These are phyloP conservation scores for Colossoma macropomum DNA, from an alignment of 2,113 vertebrate species.

Conservation along the genomic window DNA sequence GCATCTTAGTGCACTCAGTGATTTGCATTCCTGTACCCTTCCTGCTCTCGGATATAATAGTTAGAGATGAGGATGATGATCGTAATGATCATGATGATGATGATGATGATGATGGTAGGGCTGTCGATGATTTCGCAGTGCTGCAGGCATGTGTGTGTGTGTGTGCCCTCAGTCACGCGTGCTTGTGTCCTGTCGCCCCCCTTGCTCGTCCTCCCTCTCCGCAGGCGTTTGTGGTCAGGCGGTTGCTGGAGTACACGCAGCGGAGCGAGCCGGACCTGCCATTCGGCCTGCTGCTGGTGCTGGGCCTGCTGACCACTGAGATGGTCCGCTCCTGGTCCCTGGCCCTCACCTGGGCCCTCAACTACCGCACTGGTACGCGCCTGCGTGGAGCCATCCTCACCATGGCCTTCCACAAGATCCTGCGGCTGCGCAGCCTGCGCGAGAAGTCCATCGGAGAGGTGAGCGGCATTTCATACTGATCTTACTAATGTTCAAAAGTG, in stretches of 20 bases:
- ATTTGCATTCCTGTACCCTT: conserved; percentile 43
- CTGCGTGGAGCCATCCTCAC: conserved; percentile 90
- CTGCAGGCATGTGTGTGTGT: conserved; percentile 44
- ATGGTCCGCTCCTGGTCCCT: conserved; percentile 92
- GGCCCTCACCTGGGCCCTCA: conserved; percentile 91
- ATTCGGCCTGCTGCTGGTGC: conserved; percentile 89
- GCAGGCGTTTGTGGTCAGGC: conserved; percentile 93
- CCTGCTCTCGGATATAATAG: conserved; percentile 33
- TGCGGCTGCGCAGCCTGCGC: conserved; percentile 86
- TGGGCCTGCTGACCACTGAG: conserved; percentile 88
- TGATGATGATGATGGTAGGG: conserved; percentile 32
- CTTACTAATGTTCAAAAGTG: no score
- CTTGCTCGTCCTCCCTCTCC: conserved; percentile 82
- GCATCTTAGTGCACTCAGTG: conserved; percentile 44
- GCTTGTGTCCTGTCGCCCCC: conserved; percentile 73
- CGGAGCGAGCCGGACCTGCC: conserved; percentile 81
- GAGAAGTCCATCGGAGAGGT: conserved; percentile 93
- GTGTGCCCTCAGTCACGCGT: conserved; percentile 69
- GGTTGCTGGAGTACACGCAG: conserved; percentile 90
- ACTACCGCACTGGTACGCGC: conserved; percentile 89
- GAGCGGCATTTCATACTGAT: conserved; percentile 8
- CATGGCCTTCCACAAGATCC: conserved; percentile 91
- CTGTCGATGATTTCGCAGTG: background rate
- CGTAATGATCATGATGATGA: conserved; percentile 8
- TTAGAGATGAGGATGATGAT: conserved; percentile 20